Base-by-base conservation (phyloP, 2,113 vertebrate species). In the Proteles cristata region DNA sequence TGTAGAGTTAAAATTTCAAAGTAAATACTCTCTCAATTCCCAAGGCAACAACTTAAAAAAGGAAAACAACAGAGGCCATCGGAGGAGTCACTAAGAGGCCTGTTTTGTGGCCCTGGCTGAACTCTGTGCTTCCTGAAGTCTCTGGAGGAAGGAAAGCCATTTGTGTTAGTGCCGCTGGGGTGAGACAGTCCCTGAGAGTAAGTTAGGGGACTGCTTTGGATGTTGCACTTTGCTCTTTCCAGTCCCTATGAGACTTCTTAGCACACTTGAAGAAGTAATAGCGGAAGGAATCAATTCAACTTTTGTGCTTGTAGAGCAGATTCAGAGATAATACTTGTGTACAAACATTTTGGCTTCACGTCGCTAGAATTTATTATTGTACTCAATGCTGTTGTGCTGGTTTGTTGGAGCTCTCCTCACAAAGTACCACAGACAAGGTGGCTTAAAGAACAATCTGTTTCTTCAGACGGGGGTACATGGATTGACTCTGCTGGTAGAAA, bases 1-100 rank as follows among this genome's bases (percentile, higher is more conserved):
- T 83, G 74, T 79, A 93, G 77, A 96, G 73, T 93, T 77, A 86
- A 48, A 45, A 81, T 68, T 88, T 95, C 25, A 68, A 82, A 96
- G 87, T 84, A 94, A 97, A 95, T 89, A 73, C 53, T 71, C 23
- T 14, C 19, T 89, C 66, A 55, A 76, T 87, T 95, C 45, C 84
- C 90, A 85, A 85, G 48, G n/a, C 45, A 86, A 45, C 68, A 66
- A 66, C 71, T 81, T 45, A 23, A 83, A 86, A 68, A 35, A 48
- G 31, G 25, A 77, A 84, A 83, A 61, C 45, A 80, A 91, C 28
- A 0, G 26, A 81, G 95, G 79, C 48, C 9, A 28, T 74, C 73
- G 71, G 69, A 97, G 45, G 11, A 11, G 14, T 15, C 55, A 11
- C 9, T 89, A 5, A 14, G 66, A 25, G 33, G 23, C n/a, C 25